A percentile compares a stretch with the other conserved stretches of the same genome.
Conservation (phyloP, 2,888 invertebrate genomes). For the Penaeus monodon region DNA sequence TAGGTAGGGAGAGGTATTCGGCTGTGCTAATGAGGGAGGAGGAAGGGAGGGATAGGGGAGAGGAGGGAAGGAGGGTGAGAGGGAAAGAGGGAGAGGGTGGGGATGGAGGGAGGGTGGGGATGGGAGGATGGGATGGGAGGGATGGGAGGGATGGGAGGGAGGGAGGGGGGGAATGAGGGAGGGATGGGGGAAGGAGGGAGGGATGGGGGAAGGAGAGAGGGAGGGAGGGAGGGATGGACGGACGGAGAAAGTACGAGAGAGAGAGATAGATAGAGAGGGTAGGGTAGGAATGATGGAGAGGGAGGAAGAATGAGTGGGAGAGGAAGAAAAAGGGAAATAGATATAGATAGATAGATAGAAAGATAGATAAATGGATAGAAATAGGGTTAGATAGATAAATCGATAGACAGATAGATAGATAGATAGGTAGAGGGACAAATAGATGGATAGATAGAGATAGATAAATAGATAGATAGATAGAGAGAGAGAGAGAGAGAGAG, state of each 20-base stretch:
- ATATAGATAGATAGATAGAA: too few species aligned
- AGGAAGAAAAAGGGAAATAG: neutral
- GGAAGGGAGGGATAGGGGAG: neutral
- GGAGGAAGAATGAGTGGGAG: neutral
- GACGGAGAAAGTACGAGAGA: too few species aligned
- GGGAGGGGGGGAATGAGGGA: neutral
- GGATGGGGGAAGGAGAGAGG: neutral
- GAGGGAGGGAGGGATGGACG: too few species aligned
- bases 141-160: neutral
- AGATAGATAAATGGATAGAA: fast-evolving
- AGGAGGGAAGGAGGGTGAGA: neutral
- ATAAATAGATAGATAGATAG: too few species aligned
- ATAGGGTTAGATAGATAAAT: neutral
- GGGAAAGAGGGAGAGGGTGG: neutral
- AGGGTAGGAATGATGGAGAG: neutral
- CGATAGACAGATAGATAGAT: conserved; percentile 12
- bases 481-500: too few species aligned
- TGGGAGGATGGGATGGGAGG: too few species aligned
- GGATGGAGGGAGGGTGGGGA: too few species aligned
- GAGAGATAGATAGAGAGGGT: neutral
- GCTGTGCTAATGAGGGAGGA: neutral
- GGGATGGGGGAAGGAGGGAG: neutral
- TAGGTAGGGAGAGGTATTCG: neutral
- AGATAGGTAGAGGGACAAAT: neutral
- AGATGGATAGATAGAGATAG: too few species aligned